phyloP scores from a whole-genome alignment of 37 sponge, comb jelly and placozoan genomes.

The Beroe forskalii region DNA sequence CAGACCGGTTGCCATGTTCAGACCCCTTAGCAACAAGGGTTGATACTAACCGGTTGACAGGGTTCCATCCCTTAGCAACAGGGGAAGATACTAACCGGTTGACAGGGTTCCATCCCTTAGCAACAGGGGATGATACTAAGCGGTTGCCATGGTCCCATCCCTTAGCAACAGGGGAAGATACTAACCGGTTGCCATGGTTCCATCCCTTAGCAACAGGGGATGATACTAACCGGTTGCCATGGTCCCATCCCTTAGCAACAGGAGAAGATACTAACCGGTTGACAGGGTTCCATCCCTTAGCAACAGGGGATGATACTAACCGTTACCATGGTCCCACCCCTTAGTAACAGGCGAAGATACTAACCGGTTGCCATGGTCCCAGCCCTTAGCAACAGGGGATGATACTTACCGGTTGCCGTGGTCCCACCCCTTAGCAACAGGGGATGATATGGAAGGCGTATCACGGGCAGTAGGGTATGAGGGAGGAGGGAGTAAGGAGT shows the following conservation, averaged over 20 bases:
- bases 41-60: too few relatives aligned
- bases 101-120: conserved; percentile 20
- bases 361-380: conserved; percentile 31
- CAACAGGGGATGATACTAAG: conserved; percentile 17
- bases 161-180: too few relatives aligned
- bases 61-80: too few relatives aligned
- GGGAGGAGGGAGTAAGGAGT: conserved; percentile 24
- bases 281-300: too few relatives aligned
- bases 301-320: too few relatives aligned
- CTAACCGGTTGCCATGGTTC: conserved; percentile 4
- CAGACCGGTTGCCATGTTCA: too few relatives aligned
- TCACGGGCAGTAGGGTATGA: conserved; percentile 5
- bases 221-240: background rate
- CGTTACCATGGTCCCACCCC: too few relatives aligned
- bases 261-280: too few relatives aligned
- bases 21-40: too few relatives aligned
- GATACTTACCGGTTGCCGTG: conserved; percentile 12
- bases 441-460: conserved; percentile 19
- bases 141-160: background rate
- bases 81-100: too few relatives aligned
- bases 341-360: too few relatives aligned
- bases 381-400: conserved; percentile 28
- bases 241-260: too few relatives aligned
- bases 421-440: conserved; percentile 49
- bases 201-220: conserved; percentile 10